phyloP scores from a whole-genome alignment of 1,140 invertebrate species.

The Galleria mellonella region DNA sequence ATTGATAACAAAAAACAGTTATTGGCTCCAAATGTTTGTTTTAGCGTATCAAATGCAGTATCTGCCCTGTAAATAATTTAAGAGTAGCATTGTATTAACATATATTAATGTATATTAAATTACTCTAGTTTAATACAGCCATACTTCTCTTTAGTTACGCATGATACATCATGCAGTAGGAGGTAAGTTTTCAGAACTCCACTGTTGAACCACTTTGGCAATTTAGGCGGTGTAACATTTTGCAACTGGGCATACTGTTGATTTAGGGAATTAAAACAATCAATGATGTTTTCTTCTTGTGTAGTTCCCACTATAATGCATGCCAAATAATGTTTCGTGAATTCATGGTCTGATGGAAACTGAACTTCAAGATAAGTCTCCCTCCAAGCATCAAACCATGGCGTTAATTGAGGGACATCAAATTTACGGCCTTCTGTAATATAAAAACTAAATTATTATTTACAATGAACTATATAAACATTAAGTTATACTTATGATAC shows the following conservation, averaged over 20 bases:
- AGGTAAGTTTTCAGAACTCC: slow-evolving; percentile 92
- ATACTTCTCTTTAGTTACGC: slow-evolving; percentile 55
- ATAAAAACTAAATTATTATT: slow-evolving; percentile 13
- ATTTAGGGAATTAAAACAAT: slow-evolving; percentile 83
- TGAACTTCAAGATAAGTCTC: slow-evolving; percentile 92
- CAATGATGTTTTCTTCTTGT: slow-evolving; percentile 85
- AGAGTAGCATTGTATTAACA: slow-evolving; percentile 3
- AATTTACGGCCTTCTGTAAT: slow-evolving; percentile 72
- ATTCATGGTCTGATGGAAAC: slow-evolving; percentile 96
- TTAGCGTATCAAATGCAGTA: slow-evolving; percentile 87
- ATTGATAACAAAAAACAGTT: slow-evolving; percentile 92
- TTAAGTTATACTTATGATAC: no score
- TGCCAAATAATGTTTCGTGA: slow-evolving; percentile 93
- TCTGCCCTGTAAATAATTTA: slow-evolving; percentile 80
- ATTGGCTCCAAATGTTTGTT: slow-evolving; percentile 87
- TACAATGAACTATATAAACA: neutral
- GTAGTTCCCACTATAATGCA: slow-evolving; percentile 92
- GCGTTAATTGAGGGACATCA: slow-evolving; percentile 83
- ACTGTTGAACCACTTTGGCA: slow-evolving; percentile 93
- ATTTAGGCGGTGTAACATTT: slow-evolving; percentile 82
- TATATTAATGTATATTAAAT: slow-evolving; percentile 3
- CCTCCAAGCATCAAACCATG: slow-evolving; percentile 98
- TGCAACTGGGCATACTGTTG: slow-evolving; percentile 88
- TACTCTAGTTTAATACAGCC: slow-evolving; percentile 3
- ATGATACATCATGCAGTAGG: slow-evolving; percentile 85